These are phyloP conservation scores for Pheosia gnoma DNA, from an alignment of 2,888 invertebrate species.

Conservation along the genomic window DNA sequence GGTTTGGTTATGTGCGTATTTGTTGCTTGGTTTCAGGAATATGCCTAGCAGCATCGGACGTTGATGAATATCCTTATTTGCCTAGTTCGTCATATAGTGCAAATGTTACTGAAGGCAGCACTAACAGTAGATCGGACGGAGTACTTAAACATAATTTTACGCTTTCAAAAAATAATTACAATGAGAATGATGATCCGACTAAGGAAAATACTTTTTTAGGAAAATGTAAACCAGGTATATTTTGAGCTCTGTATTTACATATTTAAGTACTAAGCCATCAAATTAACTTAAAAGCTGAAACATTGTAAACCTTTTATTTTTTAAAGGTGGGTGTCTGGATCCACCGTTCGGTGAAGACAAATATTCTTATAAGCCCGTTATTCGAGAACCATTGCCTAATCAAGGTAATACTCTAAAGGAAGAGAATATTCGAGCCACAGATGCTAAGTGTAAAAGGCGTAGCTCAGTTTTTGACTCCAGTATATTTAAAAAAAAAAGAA, in stretches of 20 bases:
- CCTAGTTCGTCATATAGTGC: conserved; percentile 38
- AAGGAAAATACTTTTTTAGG: conserved; percentile 57
- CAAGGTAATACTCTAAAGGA: conserved; percentile 14
- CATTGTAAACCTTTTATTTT: conserved; percentile 11
- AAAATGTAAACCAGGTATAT: conserved; percentile 68
- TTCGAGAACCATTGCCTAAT: conserved; percentile 5
- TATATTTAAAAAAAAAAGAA: conserved; percentile 33
- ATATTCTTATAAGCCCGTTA: conserved; percentile 54
- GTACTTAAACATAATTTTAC: conserved; percentile 36
- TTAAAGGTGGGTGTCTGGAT: conserved; percentile 73
- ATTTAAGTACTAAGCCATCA: neutral
- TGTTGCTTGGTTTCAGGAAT: conserved; percentile 46
- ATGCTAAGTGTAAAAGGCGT: conserved; percentile 16
- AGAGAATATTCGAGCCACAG: neutral
- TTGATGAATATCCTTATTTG: conserved; percentile 53
- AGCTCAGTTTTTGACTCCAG: conserved; percentile 33
- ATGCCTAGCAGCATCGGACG: conserved; percentile 56
- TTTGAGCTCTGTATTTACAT: conserved; percentile 22
- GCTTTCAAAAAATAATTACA: conserved; percentile 41
- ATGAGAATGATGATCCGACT: conserved; percentile 19
- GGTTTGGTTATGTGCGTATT: neutral
- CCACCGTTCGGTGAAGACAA: conserved; percentile 72
- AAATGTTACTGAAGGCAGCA: conserved; percentile 18
- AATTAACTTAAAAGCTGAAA: neutral
- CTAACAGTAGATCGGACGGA: conserved; percentile 37